Percentiles rank a stretch among this genome's conserved stretches.
Evolutionary conservation across 2,888 invertebrate genomes (phyloP).

Genomic region (Autographa gamma): DNA sequence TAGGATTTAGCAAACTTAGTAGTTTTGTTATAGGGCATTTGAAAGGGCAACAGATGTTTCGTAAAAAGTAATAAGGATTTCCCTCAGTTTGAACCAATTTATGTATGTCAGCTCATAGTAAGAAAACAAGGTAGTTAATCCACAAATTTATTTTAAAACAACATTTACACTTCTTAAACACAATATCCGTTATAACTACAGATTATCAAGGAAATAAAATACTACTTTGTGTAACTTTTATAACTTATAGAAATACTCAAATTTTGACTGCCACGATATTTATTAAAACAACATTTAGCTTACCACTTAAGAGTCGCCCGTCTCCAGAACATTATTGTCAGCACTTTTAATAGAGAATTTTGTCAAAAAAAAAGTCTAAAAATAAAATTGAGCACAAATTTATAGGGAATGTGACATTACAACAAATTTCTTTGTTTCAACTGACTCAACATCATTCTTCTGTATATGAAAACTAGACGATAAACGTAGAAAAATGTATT

Average conservation of each 20-base stretch:
- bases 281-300: constrained; percentile 10
- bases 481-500: background rate
- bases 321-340: constrained; percentile 38
- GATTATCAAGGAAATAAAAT: too few species aligned
- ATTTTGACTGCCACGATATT: background rate
- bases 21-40: too few species aligned
- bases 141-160: too few species aligned
- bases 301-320: constrained; percentile 35
- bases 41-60: too few species aligned
- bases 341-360: constrained; percentile 40
- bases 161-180: background rate
- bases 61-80: too few species aligned
- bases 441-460: constrained; percentile 33
- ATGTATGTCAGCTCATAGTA: too few species aligned
- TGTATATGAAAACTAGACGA: constrained; percentile 28
- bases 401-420: constrained; percentile 46
- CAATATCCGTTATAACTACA: background rate
- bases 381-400: constrained; percentile 24
- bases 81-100: too few species aligned
- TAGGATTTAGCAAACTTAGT: too few species aligned
- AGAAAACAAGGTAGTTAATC: too few species aligned
- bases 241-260: background rate
- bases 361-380: constrained; percentile 18
- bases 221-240: background rate
- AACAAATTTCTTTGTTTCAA: constrained; percentile 52